phyloP scores from a whole-genome alignment of 2,888 invertebrate species.

The Diaprepes abbreviatus region DNA sequence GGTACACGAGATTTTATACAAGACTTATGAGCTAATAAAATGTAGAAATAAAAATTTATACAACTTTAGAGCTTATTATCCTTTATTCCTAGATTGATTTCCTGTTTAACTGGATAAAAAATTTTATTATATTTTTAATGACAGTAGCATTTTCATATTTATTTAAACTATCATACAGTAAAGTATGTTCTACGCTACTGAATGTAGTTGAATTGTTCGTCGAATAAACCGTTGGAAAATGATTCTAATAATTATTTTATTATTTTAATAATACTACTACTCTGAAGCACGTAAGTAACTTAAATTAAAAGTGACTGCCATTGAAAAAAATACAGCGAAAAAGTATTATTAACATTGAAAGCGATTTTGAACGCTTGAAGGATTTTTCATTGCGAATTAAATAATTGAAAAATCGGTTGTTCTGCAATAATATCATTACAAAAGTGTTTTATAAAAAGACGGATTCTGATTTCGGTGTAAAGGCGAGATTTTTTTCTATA shows the following conservation, averaged over 20 bases:
- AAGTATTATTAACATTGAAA: slow-evolving; percentile 22
- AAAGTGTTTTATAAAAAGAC: background rate
- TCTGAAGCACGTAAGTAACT: slow-evolving; percentile 15
- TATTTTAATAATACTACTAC: slow-evolving; percentile 18
- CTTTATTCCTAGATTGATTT: no score
- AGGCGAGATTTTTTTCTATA: background rate
- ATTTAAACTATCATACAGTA: no score
- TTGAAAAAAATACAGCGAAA: slow-evolving; percentile 13
- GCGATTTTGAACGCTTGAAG: slow-evolving; percentile 18
- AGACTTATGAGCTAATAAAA: no score
- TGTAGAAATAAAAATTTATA: no score
- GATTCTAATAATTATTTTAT: slow-evolving; percentile 7
- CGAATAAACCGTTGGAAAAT: slow-evolving; percentile 8
- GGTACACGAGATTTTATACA: no score
- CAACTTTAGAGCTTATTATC: no score
- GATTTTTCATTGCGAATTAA: slow-evolving; percentile 20
- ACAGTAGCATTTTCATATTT: no score
- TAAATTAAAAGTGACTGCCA: slow-evolving; percentile 17
- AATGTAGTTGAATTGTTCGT: background rate
- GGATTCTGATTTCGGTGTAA: background rate
- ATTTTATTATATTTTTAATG: no score
- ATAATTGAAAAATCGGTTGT: slow-evolving; percentile 14
- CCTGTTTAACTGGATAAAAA: no score
- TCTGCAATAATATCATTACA: slow-evolving; percentile 5
- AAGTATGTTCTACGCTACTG: background rate